Percentiles rank a stretch among this genome's conserved stretches.
Conservation (phyloP, 1,140 invertebrate species). For the Dendrolimus kikuchii region DNA sequence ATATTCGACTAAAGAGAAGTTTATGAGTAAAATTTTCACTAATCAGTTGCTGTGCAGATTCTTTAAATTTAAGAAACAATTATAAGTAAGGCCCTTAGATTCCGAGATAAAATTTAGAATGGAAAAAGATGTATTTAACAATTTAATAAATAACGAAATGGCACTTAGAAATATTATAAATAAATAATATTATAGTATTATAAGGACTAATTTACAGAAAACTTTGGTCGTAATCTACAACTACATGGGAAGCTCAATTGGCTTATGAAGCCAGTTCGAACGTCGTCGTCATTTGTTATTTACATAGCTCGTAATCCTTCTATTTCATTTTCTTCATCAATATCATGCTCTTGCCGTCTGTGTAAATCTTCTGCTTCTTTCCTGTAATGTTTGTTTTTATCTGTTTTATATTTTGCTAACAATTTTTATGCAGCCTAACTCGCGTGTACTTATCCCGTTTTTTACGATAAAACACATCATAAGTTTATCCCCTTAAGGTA, state of each 20-base stretch:
- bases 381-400: slow-evolving; percentile 28
- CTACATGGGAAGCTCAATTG: slow-evolving; percentile 28
- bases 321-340: slow-evolving; percentile 43
- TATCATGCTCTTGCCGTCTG: slow-evolving; percentile 46
- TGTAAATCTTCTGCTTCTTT: slow-evolving; percentile 64
- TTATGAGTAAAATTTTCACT: too few species aligned
- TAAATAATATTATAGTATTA: slow-evolving; percentile 29
- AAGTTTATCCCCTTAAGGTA: too few species aligned
- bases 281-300: slow-evolving; percentile 13
- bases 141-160: slow-evolving; percentile 25
- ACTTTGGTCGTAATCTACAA: slow-evolving; percentile 64
- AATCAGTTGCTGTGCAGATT: too few species aligned
- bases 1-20: too few species aligned
- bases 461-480: too few species aligned
- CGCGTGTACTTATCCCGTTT: too few species aligned
- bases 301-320: slow-evolving; percentile 56
- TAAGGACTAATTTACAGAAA: slow-evolving; percentile 43
- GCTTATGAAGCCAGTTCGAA: slow-evolving; percentile 1
- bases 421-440: too few species aligned
- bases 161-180: slow-evolving; percentile 45
- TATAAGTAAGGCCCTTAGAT: too few species aligned
- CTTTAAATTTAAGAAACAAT: too few species aligned
- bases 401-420: neutral
- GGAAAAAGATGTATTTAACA: neutral
- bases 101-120: neutral